Evolutionary conservation across 2,797 vertebrate genomes (phyloP).

Genomic region (Hydrophis major): DNA sequence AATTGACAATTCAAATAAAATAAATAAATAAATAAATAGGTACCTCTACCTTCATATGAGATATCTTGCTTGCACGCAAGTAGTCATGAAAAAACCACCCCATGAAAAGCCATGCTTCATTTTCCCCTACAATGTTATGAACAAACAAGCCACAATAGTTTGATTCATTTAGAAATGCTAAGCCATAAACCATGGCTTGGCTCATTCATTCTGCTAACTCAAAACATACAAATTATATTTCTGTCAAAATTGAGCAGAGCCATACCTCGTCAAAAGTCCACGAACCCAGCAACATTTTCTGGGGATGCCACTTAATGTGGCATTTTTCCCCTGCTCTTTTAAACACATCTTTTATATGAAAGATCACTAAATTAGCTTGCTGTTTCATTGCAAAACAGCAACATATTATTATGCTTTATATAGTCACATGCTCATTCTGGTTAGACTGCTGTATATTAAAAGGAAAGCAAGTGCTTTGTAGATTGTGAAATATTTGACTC

Average conservation of each 20-base stretch:
- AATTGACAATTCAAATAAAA: no score
- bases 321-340: slow-evolving; percentile 21
- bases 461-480: slow-evolving; percentile 47
- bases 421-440: slow-evolving; percentile 47
- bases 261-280: neutral
- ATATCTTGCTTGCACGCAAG: neutral
- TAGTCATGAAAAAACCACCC: neutral
- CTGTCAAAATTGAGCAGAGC: neutral
- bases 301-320: slow-evolving; percentile 5
- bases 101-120: neutral
- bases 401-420: slow-evolving; percentile 36
- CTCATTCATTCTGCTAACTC: neutral
- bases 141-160: neutral
- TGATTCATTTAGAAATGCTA: neutral
- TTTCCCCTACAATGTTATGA: neutral
- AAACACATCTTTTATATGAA: slow-evolving; percentile 22
- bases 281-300: slow-evolving; percentile 20
- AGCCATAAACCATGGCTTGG: neutral
- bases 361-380: slow-evolving; percentile 19
- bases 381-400: slow-evolving; percentile 26
- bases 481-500: slow-evolving; percentile 51
- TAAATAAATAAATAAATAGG: no score
- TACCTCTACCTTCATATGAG: neutral
- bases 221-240: neutral
- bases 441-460: slow-evolving; percentile 39